Evolutionary conservation across 2,113 vertebrate genomes (phyloP), one percentile per base, ranked within the genome.

Genomic region (Rhadina sibilatrix): DNA sequence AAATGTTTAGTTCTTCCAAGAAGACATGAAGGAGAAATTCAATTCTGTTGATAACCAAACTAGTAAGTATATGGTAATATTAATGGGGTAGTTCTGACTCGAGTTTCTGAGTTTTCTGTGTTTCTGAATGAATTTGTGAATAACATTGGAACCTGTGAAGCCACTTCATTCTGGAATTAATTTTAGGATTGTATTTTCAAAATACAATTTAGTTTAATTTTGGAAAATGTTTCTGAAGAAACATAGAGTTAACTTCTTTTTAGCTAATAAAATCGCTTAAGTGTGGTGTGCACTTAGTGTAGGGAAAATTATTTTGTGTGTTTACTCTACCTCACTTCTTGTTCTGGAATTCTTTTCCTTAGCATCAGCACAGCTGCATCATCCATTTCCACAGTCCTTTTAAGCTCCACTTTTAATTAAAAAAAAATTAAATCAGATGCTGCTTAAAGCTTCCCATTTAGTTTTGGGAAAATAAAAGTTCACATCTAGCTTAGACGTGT

Each of bases 401-500:
- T 95, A 97, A 95, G 85, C 93, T 96, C 59, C 18, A 0, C 40
- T 95, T 96, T 97, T 97, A 97, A 97, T 97, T 96, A 94, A 97
- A 96, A 95, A 96, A 97, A 96, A 94, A 79, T 97, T 94, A 96
- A 96, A 95, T 95, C 72, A 95, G 87, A 96, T 97, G 85, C 77
- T 94, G 70, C 96, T 94, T 95, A 96, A 96, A 95, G 91, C 94
- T 93, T 97, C 80, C 75, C 80, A 2, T 94, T 96, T 91, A 96
- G 85, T 91, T 94, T 96, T 89, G 77, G 83, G 85, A 91, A 96
- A 97, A 94, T 94, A 93, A 96, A 97, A 96, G 87, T 95, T 97
- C 94, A 93, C 80, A 79, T 97, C 92, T 83, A 96, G 80, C 91
- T 96, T 88, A 97, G 93, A 93, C 23, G 70, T 96, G 89, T 89